Evolutionary conservation across 53 echinoderm and acorn worm species (phyloP), one percentile per base, ranked within the genome.

Genomic region (Holothuria scabra): DNA sequence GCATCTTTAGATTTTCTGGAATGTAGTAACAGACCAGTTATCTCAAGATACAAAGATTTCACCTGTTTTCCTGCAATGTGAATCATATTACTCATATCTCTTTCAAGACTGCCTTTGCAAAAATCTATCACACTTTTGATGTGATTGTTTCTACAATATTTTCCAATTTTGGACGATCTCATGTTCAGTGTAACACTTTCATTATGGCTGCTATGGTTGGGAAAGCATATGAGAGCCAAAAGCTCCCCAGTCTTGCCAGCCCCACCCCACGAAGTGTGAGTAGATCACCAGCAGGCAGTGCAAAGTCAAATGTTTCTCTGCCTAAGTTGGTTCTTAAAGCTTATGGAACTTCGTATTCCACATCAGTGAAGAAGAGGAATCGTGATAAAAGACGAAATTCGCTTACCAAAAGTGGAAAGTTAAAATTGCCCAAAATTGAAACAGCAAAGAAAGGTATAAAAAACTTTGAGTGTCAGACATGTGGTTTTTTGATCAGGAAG

Each of bases 191-290:
- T 52, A 52, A 52, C 41, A 52, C 0, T 52, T 4, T 52, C 52
- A 69, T n/a, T 1, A 69, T 69, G 69, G 69, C 69, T 69, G 21
- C 69, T 32, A 32, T 69, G 69, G n/a, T 69, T 12, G 69, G 38
- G 0, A 69, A 69, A 34, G 34, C 69, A 33, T 69, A 69, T 69
- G 69, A 41, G 38, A 41, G 31, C n/a, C 12, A 30, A 12, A 69
- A 69, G 35, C 69, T 69, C 22, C 69, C 69, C 31, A 32, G 32
- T 33, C 34, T 69, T 34, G 18, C 69, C 2, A 69, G 69, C 41
- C 69, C 69, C 69, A 69, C 69, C 41, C 69, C 69, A 5, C 28
- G 35, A 41, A 69, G 69, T 69, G 35, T 69, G 35, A 34, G 41
- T 33, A 34, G 69, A 16, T 69, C 69, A 32, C 69, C 69, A 69